phyloP scores from a whole-genome alignment of 2,113 vertebrate species.

The Saccopteryx bilineata region DNA sequence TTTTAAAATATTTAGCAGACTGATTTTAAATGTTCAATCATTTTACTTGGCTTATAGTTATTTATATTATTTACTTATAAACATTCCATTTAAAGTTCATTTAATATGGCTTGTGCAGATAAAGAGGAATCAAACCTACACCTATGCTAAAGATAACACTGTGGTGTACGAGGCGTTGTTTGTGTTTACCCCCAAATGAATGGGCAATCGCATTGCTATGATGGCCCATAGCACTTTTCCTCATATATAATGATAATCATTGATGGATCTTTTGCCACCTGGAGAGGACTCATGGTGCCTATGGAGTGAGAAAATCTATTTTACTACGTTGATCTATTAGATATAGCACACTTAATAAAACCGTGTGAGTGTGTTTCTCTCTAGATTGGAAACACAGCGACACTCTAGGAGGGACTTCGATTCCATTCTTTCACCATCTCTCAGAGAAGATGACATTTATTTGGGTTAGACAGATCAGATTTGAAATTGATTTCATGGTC shows the following conservation, averaged over 20 bases:
- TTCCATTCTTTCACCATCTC: neutral
- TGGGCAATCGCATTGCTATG: neutral
- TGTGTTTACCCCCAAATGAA: constrained; percentile 8
- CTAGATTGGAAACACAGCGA: neutral
- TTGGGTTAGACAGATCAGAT: neutral
- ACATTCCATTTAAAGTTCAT: constrained; percentile 1
- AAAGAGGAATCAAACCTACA: neutral
- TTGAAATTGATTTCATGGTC: neutral
- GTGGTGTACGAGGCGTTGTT: neutral
- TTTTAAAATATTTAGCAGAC: neutral
- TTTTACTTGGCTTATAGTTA: neutral
- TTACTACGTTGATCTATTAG: neutral
- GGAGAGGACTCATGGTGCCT: neutral
- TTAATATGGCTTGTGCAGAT: neutral
- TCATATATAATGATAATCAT: neutral
- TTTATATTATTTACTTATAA: constrained; percentile 35
- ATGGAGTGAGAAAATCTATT: neutral
- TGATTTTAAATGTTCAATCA: constrained; percentile 1
- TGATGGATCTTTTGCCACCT: neutral
- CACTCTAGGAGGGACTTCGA: neutral
- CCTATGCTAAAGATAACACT: neutral
- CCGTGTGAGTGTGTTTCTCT: neutral
- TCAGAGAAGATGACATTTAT: constrained; percentile 2
- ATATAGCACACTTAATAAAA: neutral
- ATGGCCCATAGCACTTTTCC: neutral